Percentiles rank a stretch among this genome's conserved stretches.
Evolutionary conservation across 2,888 invertebrate species (phyloP).

Genomic region (Tanypteryx hageni): DNA sequence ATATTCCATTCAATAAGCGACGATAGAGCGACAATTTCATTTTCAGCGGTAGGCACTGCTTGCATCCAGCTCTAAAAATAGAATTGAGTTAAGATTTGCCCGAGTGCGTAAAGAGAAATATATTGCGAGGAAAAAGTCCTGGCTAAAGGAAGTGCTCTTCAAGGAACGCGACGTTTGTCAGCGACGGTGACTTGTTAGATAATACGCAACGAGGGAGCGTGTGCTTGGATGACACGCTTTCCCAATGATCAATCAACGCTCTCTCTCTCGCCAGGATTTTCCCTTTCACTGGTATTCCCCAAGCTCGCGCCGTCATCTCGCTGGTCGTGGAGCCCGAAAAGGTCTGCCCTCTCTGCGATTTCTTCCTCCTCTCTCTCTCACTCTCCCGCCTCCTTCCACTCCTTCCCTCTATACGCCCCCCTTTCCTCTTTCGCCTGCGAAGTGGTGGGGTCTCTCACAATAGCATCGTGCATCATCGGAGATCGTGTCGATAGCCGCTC

Average conservation of each 20-base stretch:
- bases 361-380: too few relatives aligned
- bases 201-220: not conserved
- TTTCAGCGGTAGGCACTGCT: too few relatives aligned
- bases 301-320: not conserved
- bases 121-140: too few relatives aligned
- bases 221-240: not conserved
- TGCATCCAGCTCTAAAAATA: too few relatives aligned
- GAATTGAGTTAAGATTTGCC: too few relatives aligned
- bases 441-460: not conserved
- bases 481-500: constrained; percentile 8
- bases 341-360: not conserved
- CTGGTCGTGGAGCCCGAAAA: not conserved
- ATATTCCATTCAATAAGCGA: too few relatives aligned
- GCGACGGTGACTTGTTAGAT: not conserved
- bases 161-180: not conserved
- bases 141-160: too few relatives aligned
- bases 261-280: not conserved
- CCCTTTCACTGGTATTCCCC: constrained; percentile 34
- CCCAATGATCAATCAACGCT: not conserved
- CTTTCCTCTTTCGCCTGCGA: not conserved
- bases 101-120: too few relatives aligned
- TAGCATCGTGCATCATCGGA: constrained; percentile 8
- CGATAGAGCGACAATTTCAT: too few relatives aligned
- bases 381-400: not conserved
- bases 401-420: too few relatives aligned